A percentile compares a stretch with the other conserved stretches of the same genome.
Evolutionary conservation across 2,113 vertebrate genomes (phyloP).

Genomic region (Pogona vitticeps): DNA sequence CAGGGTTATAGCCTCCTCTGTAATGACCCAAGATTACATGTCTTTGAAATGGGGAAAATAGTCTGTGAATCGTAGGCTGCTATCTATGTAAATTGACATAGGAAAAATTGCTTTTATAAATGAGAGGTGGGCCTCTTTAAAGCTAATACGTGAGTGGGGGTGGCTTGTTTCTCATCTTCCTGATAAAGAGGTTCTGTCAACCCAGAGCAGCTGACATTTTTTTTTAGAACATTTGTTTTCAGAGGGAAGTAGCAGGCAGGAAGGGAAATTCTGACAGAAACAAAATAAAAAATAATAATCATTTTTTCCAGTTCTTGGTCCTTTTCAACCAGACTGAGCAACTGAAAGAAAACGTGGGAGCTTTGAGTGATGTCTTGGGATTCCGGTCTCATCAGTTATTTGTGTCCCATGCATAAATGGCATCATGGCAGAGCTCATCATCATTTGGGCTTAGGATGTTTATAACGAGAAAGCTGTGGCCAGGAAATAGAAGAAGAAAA

Average conservation of each 20-base stretch:
- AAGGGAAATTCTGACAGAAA: too few species aligned
- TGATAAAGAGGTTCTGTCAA: not conserved
- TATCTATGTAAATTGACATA: not conserved
- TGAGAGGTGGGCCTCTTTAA: not conserved
- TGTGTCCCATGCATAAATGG: too few species aligned
- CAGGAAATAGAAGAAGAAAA: not conserved
- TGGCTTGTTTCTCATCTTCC: too few species aligned
- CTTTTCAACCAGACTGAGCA: too few species aligned
- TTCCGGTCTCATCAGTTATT: too few species aligned
- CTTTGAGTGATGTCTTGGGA: too few species aligned
- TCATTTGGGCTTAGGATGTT: not conserved
- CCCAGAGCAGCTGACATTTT: not conserved
- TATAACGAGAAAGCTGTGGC: not conserved
- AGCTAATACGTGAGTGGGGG: too few species aligned
- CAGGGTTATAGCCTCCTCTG: not conserved
- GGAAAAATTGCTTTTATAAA: slow-evolving; percentile 3
- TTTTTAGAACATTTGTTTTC: too few species aligned
- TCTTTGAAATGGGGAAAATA: not conserved
- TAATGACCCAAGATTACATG: not conserved
- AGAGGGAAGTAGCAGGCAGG: too few species aligned
- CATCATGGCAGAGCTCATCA: accelerated
- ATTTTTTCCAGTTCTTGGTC: too few species aligned
- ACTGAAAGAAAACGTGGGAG: too few species aligned
- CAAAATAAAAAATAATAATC: too few species aligned
- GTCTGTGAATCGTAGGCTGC: not conserved